These are phyloP conservation scores for Agapornis canus DNA, from an alignment of 2,797 vertebrate species.

Conservation along the genomic window DNA sequence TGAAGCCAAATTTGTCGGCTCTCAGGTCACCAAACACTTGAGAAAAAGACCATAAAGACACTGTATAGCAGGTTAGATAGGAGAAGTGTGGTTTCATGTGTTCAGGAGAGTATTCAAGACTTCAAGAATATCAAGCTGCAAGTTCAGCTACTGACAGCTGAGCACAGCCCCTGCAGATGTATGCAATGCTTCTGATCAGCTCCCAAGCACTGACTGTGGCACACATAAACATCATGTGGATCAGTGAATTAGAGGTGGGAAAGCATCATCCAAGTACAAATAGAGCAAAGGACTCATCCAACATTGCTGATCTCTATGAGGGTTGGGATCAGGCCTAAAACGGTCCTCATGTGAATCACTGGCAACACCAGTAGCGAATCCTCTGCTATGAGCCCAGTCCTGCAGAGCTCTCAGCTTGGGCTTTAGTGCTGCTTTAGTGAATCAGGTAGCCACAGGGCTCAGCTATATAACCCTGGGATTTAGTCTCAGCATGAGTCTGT, in stretches of 20 bases:
- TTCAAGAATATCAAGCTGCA: not conserved
- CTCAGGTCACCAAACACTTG: not conserved
- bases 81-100: not conserved
- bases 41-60: not conserved
- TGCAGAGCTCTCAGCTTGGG: not conserved
- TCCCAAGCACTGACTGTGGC: not conserved
- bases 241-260: not conserved
- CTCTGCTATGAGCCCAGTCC: not conserved
- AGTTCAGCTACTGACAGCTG: not conserved
- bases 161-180: not conserved
- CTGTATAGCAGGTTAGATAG: not conserved
- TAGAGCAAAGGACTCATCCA: not conserved
- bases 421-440: not conserved
- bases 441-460: fast-evolving
- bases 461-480: not conserved
- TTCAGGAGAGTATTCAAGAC: not conserved
- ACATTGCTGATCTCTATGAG: fast-evolving
- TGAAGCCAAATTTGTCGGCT: not conserved
- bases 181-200: not conserved
- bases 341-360: not conserved
- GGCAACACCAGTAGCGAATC: not conserved
- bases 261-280: not conserved
- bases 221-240: fast-evolving
- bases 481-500: not conserved
- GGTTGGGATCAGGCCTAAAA: not conserved